These are phyloP conservation scores for Drosophila asahinai DNA, from an alignment of 1,140 invertebrate species.

Conservation along the genomic window DNA sequence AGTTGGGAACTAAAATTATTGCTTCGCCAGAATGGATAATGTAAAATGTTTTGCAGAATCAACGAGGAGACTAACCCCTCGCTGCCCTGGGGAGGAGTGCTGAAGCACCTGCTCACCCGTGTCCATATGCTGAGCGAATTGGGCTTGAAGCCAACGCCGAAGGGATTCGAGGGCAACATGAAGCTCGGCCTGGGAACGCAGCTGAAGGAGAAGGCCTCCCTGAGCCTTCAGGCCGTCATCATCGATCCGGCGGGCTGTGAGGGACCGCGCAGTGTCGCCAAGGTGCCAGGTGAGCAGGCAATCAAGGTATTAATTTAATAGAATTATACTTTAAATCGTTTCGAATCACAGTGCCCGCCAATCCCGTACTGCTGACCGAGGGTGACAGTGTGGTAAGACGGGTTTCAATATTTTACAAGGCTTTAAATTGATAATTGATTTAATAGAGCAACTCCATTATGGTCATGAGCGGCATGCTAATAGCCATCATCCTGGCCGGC, in stretches of 20 bases:
- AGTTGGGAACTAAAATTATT: no score
- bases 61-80: slow-evolving; percentile 78
- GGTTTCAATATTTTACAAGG: not conserved
- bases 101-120: slow-evolving; percentile 60
- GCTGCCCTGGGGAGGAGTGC: slow-evolving; percentile 72
- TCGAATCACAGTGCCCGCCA: slow-evolving; percentile 44
- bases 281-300: slow-evolving; percentile 56
- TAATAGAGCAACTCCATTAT: slow-evolving; percentile 59
- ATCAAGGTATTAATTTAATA: not conserved
- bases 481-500: slow-evolving; percentile 52
- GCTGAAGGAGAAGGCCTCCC: slow-evolving; percentile 68
- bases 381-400: slow-evolving; percentile 54
- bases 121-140: slow-evolving; percentile 59
- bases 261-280: slow-evolving; percentile 58
- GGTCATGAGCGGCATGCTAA: slow-evolving; percentile 55
- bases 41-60: slow-evolving; percentile 40
- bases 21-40: not conserved
- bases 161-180: slow-evolving; percentile 57
- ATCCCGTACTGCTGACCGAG: slow-evolving; percentile 41
- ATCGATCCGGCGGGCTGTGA: slow-evolving; percentile 63
- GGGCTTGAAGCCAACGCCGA: slow-evolving; percentile 49
- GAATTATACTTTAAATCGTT: not conserved
- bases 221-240: slow-evolving; percentile 71
- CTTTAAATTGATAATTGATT: not conserved
- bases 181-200: slow-evolving; percentile 49